Evolutionary conservation across 2,888 invertebrate species (phyloP).

Genomic region (Cybosia mesomella): DNA sequence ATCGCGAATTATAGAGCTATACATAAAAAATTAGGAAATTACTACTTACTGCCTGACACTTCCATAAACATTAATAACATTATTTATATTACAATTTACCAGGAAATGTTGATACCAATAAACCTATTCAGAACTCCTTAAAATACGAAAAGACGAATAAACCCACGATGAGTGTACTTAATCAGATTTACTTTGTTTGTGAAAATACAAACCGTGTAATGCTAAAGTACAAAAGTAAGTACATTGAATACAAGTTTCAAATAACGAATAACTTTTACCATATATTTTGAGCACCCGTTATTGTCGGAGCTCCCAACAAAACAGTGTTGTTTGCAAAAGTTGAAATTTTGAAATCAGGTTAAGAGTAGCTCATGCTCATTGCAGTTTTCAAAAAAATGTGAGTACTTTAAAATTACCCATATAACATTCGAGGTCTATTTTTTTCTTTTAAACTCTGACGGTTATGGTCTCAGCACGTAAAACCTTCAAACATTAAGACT

Average conservation of each 20-base stretch:
- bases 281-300: slow-evolving; percentile 35
- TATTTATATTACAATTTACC: too few species aligned
- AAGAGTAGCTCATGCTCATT: background rate
- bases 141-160: background rate
- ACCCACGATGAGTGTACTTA: background rate
- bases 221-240: slow-evolving; percentile 11
- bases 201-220: slow-evolving; percentile 10
- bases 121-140: background rate
- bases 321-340: slow-evolving; percentile 29
- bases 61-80: background rate
- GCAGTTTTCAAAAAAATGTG: background rate
- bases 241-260: slow-evolving; percentile 5
- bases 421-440: too few species aligned
- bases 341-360: slow-evolving; percentile 21
- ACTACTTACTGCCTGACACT: too few species aligned
- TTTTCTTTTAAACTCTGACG: too few species aligned
- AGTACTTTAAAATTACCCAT: background rate
- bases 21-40: too few species aligned
- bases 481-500: too few species aligned
- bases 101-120: background rate
- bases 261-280: slow-evolving; percentile 37
- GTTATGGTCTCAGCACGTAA: too few species aligned
- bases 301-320: slow-evolving; percentile 28
- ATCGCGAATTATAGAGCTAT: too few species aligned
- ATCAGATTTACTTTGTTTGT: slow-evolving; percentile 3